Evolutionary conservation across 2,888 invertebrate genomes (phyloP).

Genomic region (Nomada flava): DNA sequence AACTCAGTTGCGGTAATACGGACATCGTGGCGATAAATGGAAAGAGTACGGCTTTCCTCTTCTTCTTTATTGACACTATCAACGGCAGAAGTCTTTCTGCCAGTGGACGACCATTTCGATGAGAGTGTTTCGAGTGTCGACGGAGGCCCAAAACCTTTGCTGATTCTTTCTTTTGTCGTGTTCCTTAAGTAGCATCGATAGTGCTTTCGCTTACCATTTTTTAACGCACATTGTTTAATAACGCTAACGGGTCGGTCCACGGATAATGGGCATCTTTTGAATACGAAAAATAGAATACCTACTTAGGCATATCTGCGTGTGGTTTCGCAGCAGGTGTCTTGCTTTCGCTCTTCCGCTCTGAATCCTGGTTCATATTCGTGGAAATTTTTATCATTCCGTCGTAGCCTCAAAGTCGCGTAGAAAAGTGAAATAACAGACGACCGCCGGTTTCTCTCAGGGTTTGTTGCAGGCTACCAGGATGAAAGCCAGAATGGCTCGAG

Average conservation of each 20-base stretch:
- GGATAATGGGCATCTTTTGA: slow-evolving; percentile 30
- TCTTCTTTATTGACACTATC: background rate
- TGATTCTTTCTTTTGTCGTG: background rate
- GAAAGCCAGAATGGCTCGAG: background rate
- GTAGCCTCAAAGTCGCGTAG: background rate
- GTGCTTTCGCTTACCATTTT: background rate
- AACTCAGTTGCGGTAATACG: background rate
- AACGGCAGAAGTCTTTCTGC: background rate
- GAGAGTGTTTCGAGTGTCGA: background rate
- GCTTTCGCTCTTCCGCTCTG: slow-evolving; percentile 19
- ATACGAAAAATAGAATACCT: slow-evolving; percentile 35
- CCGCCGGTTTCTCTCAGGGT: slow-evolving; percentile 24
- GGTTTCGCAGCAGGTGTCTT: slow-evolving; percentile 48
- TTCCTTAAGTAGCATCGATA: background rate
- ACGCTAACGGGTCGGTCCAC: slow-evolving; percentile 25
- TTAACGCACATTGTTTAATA: background rate
- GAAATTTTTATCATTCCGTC: slow-evolving; percentile 33
- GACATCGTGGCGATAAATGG: slow-evolving; percentile 12
- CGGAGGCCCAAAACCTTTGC: background rate
- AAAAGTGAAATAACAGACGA: background rate
- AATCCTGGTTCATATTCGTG: slow-evolving; percentile 43
- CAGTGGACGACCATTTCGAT: background rate
- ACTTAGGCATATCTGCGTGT: slow-evolving; percentile 30
- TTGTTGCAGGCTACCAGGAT: background rate
- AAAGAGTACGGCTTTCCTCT: background rate